Conservation (phyloP, 1,140 invertebrate species). For the Babylonia areolata region DNA sequence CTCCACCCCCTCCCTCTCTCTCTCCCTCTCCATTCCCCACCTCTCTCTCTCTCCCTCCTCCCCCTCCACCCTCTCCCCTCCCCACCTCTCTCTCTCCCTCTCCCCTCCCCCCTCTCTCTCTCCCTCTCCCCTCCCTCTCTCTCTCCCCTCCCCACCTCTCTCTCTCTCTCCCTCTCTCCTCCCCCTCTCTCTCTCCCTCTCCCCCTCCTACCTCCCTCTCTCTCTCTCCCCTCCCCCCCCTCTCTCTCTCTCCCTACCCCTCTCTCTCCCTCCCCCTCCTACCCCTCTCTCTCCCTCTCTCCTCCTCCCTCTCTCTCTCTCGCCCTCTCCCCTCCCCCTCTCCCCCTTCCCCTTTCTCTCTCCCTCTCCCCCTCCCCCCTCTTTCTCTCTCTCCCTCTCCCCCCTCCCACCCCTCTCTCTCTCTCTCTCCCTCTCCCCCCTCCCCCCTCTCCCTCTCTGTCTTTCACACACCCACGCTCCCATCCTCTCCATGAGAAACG, state of each 20-base stretch:
- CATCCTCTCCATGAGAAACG: no score
- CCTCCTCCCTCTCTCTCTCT: neutral
- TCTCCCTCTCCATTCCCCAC: neutral
- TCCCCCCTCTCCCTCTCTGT: neutral
- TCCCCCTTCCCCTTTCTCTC: neutral
- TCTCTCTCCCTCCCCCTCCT: neutral
- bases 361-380: neutral
- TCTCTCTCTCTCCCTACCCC: neutral
- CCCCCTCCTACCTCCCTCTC: neutral
- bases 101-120: no score
- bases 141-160: neutral
- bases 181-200: neutral
- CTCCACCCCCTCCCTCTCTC: no score
- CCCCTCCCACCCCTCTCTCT: neutral
- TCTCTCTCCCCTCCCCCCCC: neutral
- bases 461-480: no score
- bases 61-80: no score
- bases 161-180: neutral
- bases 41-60: no score
- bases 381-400: neutral
- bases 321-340: neutral
- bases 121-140: neutral
- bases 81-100: no score
- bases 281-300: neutral
- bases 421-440: neutral